Evolutionary conservation across 1,140 invertebrate genomes (phyloP).

Genomic region (Aphelinus atriplicis): DNA sequence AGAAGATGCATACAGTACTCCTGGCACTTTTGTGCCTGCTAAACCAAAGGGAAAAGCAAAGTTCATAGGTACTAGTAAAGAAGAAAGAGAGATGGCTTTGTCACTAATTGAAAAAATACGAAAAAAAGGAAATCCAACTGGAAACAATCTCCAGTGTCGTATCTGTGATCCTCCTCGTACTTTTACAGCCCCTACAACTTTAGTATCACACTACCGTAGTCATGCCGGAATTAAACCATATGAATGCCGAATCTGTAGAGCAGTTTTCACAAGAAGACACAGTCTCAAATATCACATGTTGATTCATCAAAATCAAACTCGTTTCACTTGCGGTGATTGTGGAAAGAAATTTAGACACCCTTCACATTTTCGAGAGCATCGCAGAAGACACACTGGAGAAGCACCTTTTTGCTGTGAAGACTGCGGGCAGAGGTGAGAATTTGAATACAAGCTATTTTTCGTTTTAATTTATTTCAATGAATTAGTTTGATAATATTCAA

Average conservation of each 20-base stretch:
- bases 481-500: neutral
- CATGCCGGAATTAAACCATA: slow-evolving; percentile 77
- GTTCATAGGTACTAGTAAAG: slow-evolving; percentile 68
- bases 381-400: slow-evolving; percentile 74
- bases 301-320: slow-evolving; percentile 74
- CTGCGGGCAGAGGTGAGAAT: slow-evolving; percentile 67
- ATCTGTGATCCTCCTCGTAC: slow-evolving; percentile 72
- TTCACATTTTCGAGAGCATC: slow-evolving; percentile 76
- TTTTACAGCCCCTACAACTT: slow-evolving; percentile 74
- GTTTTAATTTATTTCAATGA: no score
- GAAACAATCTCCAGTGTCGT: slow-evolving; percentile 69
- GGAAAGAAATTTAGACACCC: slow-evolving; percentile 75
- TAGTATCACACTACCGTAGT: slow-evolving; percentile 75
- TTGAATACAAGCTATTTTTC: slow-evolving; percentile 9
- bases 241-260: slow-evolving; percentile 71
- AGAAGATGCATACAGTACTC: slow-evolving; percentile 37
- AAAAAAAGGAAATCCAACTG: slow-evolving; percentile 61
- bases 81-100: slow-evolving; percentile 66
- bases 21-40: slow-evolving; percentile 39
- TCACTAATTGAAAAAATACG: slow-evolving; percentile 65
- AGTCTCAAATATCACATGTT: slow-evolving; percentile 77
- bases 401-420: slow-evolving; percentile 74
- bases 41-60: slow-evolving; percentile 69
- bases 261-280: slow-evolving; percentile 74
- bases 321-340: slow-evolving; percentile 74